These are phyloP conservation scores for Rhabdomys dilectus DNA, from an alignment of 2,113 vertebrate genomes.

Conservation along the genomic window DNA sequence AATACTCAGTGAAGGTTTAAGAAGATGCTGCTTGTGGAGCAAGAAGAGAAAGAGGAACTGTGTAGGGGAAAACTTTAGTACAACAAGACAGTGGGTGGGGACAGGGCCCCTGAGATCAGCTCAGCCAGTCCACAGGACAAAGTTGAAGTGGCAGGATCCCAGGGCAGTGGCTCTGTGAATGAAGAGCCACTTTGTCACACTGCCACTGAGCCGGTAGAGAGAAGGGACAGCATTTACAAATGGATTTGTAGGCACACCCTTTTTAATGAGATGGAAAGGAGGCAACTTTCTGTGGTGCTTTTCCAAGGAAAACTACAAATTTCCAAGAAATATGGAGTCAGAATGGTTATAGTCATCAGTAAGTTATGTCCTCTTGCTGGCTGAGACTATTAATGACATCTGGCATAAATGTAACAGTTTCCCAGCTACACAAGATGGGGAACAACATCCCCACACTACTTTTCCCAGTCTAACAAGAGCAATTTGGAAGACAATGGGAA, in stretches of 20 bases:
- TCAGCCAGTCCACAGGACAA: background rate
- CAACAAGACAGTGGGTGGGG: background rate
- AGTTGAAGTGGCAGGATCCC: background rate
- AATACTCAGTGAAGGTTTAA: background rate
- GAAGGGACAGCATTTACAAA: background rate
- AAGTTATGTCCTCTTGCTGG: background rate
- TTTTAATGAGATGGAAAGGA: slow-evolving; percentile 44
- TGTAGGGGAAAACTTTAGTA: background rate
- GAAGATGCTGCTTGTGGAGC: background rate
- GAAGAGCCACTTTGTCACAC: background rate
- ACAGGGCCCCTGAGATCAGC: background rate
- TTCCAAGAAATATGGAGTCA: slow-evolving; percentile 48
- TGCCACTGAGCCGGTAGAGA: background rate
- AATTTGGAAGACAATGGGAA: background rate
- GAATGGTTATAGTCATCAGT: background rate
- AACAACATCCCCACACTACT: background rate
- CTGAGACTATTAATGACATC: background rate
- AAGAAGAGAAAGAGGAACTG: background rate
- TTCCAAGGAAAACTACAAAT: slow-evolving; percentile 60
- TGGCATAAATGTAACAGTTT: background rate
- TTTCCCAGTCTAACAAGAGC: background rate
- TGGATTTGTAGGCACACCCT: background rate
- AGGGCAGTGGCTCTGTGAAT: background rate
- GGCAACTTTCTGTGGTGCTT: slow-evolving; percentile 56
- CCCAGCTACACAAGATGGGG: background rate